phyloP scores from a whole-genome alignment of 2,797 vertebrate genomes.

The Pseudocheirus occidentalis region DNA sequence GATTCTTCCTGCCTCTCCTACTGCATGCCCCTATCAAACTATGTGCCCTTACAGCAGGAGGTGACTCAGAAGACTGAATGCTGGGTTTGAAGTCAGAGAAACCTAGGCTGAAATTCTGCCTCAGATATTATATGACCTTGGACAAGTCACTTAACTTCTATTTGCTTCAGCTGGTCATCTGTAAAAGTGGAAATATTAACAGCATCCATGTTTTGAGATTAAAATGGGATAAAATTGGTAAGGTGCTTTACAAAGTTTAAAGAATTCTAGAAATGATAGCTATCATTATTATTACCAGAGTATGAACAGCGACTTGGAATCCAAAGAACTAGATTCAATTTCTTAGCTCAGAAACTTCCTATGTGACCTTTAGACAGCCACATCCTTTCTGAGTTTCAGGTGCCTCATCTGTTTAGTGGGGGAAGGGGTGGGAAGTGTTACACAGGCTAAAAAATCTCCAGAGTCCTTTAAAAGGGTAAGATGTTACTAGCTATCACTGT shows the following conservation, averaged over 20 bases:
- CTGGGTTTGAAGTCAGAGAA: not conserved
- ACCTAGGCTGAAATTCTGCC: not conserved
- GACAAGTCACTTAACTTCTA: not conserved
- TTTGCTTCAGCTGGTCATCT: not conserved
- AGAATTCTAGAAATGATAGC: not conserved
- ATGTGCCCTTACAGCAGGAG: not conserved
- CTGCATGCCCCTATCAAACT: not conserved
- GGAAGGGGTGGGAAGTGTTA: not conserved
- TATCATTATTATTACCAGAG: not conserved
- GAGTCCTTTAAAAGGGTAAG: not conserved
- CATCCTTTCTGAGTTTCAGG: not conserved
- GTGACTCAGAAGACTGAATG: not conserved
- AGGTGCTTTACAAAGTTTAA: not conserved
- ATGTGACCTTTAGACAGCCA: not conserved
- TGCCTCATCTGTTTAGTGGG: not conserved
- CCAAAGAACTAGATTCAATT: not conserved
- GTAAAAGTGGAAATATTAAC: not conserved
- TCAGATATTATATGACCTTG: not conserved
- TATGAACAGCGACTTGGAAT: not conserved
- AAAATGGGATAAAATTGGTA: not conserved
- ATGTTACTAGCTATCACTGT: not conserved
- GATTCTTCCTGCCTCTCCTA: not conserved
- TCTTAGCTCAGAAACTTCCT: not conserved
- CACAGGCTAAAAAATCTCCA: not conserved
- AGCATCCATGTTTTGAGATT: not conserved